A percentile compares a stretch with the other conserved stretches of the same genome.
Conservation (phyloP, 1,140 invertebrate genomes). For the Cydia splendana region DNA sequence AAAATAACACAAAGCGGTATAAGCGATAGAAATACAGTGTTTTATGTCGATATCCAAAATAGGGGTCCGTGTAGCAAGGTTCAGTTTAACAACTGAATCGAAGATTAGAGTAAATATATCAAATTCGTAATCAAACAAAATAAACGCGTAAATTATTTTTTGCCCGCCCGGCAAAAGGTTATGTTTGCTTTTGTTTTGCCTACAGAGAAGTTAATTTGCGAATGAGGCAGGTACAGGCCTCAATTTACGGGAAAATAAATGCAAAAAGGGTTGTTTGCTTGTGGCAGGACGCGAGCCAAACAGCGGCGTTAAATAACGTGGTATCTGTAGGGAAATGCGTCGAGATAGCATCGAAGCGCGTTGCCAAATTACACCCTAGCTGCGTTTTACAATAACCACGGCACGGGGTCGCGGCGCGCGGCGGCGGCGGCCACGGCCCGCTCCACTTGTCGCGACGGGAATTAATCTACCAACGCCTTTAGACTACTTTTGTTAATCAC, state of each 20-base stretch:
- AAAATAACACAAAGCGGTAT: no score
- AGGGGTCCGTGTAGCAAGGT: no score
- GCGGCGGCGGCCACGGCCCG: background rate
- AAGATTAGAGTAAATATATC: slow-evolving; percentile 20
- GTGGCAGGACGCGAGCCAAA: slow-evolving; percentile 62
- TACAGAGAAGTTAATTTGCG: slow-evolving; percentile 31
- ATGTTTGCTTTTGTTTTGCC: slow-evolving; percentile 18
- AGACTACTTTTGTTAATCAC: slow-evolving; percentile 3
- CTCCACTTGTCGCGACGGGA: background rate
- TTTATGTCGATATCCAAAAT: no score
- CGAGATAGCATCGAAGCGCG: slow-evolving; percentile 64
- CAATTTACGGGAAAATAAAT: slow-evolving; percentile 49
- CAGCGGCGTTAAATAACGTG: slow-evolving; percentile 67
- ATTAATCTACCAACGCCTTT: slow-evolving; percentile 7
- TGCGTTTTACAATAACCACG: slow-evolving; percentile 66
- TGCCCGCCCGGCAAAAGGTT: slow-evolving; percentile 17
- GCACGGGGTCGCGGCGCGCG: slow-evolving; percentile 33
- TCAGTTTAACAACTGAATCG: background rate
- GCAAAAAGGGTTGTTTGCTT: slow-evolving; percentile 55
- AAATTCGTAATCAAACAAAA: slow-evolving; percentile 30
- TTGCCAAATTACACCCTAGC: slow-evolving; percentile 73
- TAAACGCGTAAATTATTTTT: slow-evolving; percentile 18
- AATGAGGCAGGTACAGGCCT: slow-evolving; percentile 34
- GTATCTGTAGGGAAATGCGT: slow-evolving; percentile 66
- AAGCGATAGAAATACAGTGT: no score